Conservation (phyloP, 1,140 invertebrate species). For the Bombyx mori region ASM3026992v2 NC_085121.1:15560001-15560500, state of each 20-base stretch:
- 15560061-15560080: background rate
- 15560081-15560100: no score
- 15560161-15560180: slow-evolving; percentile 19
- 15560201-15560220: slow-evolving; percentile 7
- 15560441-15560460: no score
- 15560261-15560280: slow-evolving; percentile 65
- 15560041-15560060: background rate
- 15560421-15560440: no score
- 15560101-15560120: no score
- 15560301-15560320: slow-evolving; percentile 17
- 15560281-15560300: slow-evolving; percentile 32
- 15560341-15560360: background rate
- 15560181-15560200: slow-evolving; percentile 51
- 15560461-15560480: no score
- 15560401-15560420: no score
- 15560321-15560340: background rate
- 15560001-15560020: no score
- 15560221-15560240: slow-evolving; percentile 27
- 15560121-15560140: no score
- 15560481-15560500: no score
- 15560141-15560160: no score
- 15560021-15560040: background rate
- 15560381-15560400: no score
- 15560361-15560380: no score
- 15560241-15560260: slow-evolving; percentile 36